phyloP scores from a whole-genome alignment of 1,140 invertebrate species.

The Cyphomyrmex costatus region DNA sequence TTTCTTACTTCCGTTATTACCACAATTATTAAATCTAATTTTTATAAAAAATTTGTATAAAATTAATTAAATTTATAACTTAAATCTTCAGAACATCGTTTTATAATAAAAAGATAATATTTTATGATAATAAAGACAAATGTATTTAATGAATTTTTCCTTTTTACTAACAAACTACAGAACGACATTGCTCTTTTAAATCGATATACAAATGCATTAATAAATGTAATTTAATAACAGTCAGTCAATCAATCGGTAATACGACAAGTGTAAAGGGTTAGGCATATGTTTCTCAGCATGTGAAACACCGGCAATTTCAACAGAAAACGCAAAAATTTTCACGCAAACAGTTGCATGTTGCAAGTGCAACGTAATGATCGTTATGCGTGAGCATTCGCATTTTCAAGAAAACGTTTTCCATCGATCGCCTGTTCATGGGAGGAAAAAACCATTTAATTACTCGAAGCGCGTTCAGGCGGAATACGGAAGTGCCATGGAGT shows the following conservation, averaged over 20 bases:
- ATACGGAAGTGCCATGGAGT: constrained; percentile 55
- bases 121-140: not conserved
- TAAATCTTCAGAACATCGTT: not conserved
- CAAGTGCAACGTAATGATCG: constrained; percentile 1
- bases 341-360: not conserved
- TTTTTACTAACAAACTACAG: not conserved
- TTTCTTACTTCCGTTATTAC: not conserved
- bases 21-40: not conserved
- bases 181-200: not conserved
- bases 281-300: constrained; percentile 9
- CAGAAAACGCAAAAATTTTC: constrained; percentile 32
- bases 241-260: not conserved
- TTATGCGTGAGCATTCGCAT: constrained; percentile 30
- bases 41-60: constrained; percentile 22
- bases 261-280: constrained; percentile 39
- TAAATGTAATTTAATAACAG: not conserved
- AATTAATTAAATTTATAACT: not conserved
- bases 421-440: constrained; percentile 31
- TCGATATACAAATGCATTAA: not conserved
- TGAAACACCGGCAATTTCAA: not conserved
- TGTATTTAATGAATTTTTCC: not conserved
- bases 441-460: constrained; percentile 56
- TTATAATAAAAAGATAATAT: constrained; percentile 15
- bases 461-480: constrained; percentile 55
- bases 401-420: constrained; percentile 47